These are phyloP conservation scores for Peromyscus eremicus DNA, from an alignment of 2,797 vertebrate species.

Conservation along the genomic window DNA sequence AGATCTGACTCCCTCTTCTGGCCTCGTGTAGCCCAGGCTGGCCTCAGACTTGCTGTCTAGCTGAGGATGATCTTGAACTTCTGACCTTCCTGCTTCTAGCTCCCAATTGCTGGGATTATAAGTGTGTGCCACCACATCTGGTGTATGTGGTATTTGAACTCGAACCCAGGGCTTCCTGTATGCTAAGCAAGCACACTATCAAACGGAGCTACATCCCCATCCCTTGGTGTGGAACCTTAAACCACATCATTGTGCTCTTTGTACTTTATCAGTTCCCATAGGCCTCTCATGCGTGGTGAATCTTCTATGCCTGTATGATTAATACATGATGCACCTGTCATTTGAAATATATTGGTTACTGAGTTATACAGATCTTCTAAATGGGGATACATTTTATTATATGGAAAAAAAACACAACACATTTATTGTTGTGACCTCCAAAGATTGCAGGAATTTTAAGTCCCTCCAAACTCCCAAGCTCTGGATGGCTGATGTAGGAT, in stretches of 20 bases:
- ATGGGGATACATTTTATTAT: constrained; percentile 11
- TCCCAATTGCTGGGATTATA: neutral
- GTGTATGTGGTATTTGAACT: neutral
- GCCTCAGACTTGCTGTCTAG: neutral
- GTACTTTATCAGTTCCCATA: neutral
- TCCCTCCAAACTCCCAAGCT: neutral
- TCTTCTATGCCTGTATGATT: neutral
- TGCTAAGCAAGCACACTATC: neutral
- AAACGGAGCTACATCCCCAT: neutral
- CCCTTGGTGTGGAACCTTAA: neutral
- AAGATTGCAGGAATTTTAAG: neutral
- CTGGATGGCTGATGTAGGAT: neutral
- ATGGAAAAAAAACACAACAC: neutral
- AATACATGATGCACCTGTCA: neutral
- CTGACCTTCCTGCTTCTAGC: neutral
- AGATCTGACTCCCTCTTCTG: neutral
- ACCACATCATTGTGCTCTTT: neutral
- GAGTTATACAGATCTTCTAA: neutral
- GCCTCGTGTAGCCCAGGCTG: neutral
- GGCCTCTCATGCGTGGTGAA: neutral
- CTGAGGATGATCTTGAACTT: neutral
- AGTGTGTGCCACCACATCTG: neutral
- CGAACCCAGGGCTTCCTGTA: neutral
- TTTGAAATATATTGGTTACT: constrained; percentile 38
- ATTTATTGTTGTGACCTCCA: neutral